Evolutionary conservation across 2,888 invertebrate genomes (phyloP), one percentile per base, ranked within the genome.

Genomic region (Phyllotreta cruciferae): DNA sequence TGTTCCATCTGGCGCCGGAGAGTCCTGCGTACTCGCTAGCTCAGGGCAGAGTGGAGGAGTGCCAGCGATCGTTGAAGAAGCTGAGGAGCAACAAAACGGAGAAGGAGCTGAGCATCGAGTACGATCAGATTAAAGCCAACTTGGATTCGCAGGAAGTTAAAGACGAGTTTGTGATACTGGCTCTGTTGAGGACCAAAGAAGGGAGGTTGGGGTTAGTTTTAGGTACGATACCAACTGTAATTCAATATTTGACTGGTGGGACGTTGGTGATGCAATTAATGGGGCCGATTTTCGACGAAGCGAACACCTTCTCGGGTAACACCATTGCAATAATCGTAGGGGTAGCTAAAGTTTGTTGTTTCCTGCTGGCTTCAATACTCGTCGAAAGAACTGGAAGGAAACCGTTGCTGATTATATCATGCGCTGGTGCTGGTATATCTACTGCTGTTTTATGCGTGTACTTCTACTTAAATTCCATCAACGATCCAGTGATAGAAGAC

Each of bases 241-340:
- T 57, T 2, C 61, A 64, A 34, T 38, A 41, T 36, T 47, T 50
- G 2, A 45, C 57, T 4, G 64, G 64, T 10, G 47, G 42, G 0
- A 35, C 57, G 0, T 52, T 36, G n/a, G 11, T 64, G 4, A 38
- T 61, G 60, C 7, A 58, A 6, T 50, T 63, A n/a, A 14, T 54
- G 14, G 63, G 54, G 2, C 55, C 63, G 1, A 58, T 63, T 35
- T 60, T 63, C 14, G 35, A 60, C n/a, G 54, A 50, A n/a, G 37
- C 60, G 7, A 24, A 35, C n/a, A 44, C 57, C 9, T 7, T 63
- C n/a, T 47, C 47, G 34, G 63, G 63, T 6, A 55, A 63, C 34
- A 41, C 39, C 6, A 41, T 60, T 4, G 53, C 63, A n/a, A 49
- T 63, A 5, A 11, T 55, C 8, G 50, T 60, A 1, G 63, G 63